Base-by-base conservation (phyloP, 1,140 invertebrate genomes). In the Micrasema longulum region DNA sequence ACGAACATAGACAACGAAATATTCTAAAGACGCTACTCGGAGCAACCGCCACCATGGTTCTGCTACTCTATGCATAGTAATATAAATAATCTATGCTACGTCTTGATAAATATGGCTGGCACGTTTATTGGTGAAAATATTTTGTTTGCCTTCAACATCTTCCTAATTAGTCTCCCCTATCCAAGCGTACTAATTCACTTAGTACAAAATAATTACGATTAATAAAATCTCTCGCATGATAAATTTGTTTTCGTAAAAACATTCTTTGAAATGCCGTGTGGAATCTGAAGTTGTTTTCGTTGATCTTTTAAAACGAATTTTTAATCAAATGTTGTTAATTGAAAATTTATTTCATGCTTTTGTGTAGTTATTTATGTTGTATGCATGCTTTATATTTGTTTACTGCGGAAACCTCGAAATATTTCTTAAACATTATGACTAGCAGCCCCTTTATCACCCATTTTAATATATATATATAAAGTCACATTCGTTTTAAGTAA, bases 61-160 rank as follows among this genome's bases (percentile, higher is more conserved):
- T 60, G 36, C 55, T 60, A 9, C 55, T 38, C 55, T 60, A 60
- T 60, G 55, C 55, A 60, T 60, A 60, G 41, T 64, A 47, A 64
- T 64, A 64, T 64, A 64, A 64, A 48, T 64, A 64, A n/a, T 64
- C 55, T 68, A 57, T 53, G 64, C 66, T 12, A 31, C 23, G 47
- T 35, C 66, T 55, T 57, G 66, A 57, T 68, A 68, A 68, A 68
- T 57, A 68, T 50, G 66, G 50, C 66, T 22, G 66, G 43, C 48
- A 68, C 38, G 50, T 68, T 68, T 50, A 68, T 68, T 68, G 66
- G 50, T 45, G 48, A 68, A 68, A 68, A 68, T 68, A 68, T 68
- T 68, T 55, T 68, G 50, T 64, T 68, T 68, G 45, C 64, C 48
- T 66, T 35, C 64, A 64, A 64, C 60, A 64, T 64, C 60, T 64